These are phyloP conservation scores for Ceratina australensis DNA, from an alignment of 1,140 invertebrate species.

Conservation along the genomic window DNA sequence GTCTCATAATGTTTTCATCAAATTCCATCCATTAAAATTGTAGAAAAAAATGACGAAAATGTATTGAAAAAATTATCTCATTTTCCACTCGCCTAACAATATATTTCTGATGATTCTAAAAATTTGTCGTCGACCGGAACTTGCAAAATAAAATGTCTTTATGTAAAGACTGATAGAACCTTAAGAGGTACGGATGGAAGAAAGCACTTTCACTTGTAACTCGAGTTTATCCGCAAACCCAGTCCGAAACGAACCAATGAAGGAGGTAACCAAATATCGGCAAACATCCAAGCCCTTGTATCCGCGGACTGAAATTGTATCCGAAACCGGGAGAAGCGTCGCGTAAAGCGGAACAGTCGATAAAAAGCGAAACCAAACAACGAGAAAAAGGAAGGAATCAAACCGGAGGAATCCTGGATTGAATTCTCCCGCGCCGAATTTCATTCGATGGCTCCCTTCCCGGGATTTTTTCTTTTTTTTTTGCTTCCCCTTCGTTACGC, in stretches of 20 bases:
- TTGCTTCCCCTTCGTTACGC: no score
- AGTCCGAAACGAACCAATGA: neutral
- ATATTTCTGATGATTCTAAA: no score
- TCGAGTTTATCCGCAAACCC: neutral
- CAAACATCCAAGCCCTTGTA: neutral
- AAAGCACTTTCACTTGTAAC: no score
- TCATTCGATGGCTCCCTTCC: neutral
- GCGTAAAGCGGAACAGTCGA: neutral
- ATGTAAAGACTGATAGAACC: no score
- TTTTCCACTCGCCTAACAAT: no score
- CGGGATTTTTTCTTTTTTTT: neutral
- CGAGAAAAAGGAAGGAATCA: neutral
- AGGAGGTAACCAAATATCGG: neutral
- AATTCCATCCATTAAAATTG: no score
- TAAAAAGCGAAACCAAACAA: neutral
- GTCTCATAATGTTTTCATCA: no score
- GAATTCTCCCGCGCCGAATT: slow-evolving; percentile 14
- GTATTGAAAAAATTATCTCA: no score
- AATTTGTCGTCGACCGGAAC: no score
- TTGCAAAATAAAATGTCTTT: no score
- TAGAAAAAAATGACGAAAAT: no score
- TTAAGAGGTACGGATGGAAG: no score
- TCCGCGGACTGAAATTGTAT: neutral
- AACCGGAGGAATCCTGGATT: slow-evolving; percentile 13
- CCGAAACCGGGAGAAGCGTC: neutral